phyloP scores from a whole-genome alignment of 2,888 invertebrate species.

The Ormyrus labotus region DNA sequence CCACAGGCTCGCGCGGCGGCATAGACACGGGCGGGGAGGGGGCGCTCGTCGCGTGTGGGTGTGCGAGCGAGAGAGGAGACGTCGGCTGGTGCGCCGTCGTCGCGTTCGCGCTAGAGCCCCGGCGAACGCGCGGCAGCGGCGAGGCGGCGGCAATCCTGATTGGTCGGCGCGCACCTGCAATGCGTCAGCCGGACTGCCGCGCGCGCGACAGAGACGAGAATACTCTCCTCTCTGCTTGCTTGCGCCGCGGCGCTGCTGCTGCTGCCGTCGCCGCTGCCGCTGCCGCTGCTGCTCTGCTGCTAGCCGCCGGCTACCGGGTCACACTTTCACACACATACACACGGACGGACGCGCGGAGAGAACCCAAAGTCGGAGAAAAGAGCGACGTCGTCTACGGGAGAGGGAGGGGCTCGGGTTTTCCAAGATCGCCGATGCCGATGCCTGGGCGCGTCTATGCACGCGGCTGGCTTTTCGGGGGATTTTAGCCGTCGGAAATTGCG shows the following conservation, averaged over 20 bases:
- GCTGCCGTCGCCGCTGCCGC: conserved; percentile 14
- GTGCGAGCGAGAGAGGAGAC: not conserved
- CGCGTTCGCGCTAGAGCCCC: not conserved
- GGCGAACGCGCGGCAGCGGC: conserved; percentile 57
- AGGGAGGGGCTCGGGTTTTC: too few relatives aligned
- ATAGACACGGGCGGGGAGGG: not conserved
- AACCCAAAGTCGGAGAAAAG: too few relatives aligned
- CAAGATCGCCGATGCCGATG: too few relatives aligned
- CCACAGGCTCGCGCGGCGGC: not conserved
- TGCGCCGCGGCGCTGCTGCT: not conserved
- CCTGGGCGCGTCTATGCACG: too few relatives aligned
- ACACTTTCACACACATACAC: too few relatives aligned
- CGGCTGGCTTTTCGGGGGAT: too few relatives aligned
- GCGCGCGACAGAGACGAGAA: conserved; percentile 55
- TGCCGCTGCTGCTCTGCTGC: not conserved
- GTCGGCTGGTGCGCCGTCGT: not conserved
- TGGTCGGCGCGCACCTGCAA: conserved; percentile 90
- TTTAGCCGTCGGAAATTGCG: too few relatives aligned
- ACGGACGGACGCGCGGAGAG: too few relatives aligned
- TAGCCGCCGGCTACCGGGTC: too few relatives aligned
- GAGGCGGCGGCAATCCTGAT: conserved; percentile 79
- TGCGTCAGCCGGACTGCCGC: conserved; percentile 83
- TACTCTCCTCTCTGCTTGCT: not conserved
- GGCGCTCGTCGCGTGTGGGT: not conserved
- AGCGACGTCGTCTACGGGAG: too few relatives aligned